These are phyloP conservation scores for Porphyrio hochstetteri DNA, from an alignment of 2,113 vertebrate species.

Conservation along the genomic window DNA sequence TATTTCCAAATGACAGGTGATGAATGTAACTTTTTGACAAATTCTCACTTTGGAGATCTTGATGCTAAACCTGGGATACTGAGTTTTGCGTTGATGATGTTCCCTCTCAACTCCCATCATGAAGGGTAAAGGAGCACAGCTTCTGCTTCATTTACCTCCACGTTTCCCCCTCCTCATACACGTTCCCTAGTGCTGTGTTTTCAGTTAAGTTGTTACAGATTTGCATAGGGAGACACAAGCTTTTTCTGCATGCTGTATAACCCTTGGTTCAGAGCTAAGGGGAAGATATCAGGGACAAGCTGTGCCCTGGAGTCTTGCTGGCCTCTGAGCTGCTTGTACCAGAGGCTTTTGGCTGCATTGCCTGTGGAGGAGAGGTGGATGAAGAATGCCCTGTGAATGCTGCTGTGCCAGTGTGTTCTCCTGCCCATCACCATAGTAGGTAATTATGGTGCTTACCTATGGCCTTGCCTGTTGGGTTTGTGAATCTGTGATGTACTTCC, in stretches of 20 bases:
- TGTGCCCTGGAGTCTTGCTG: neutral
- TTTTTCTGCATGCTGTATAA: neutral
- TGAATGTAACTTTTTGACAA: neutral
- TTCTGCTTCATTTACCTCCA: neutral
- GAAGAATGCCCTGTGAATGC: neutral
- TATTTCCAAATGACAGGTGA: neutral
- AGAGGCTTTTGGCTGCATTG: neutral
- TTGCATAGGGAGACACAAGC: neutral
- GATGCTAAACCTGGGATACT: neutral
- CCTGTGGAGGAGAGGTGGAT: neutral
- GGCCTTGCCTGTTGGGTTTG: neutral
- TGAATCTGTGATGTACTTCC: neutral
- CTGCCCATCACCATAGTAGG: neutral
- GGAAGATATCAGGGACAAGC: neutral
- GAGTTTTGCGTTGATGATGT: fast-evolving
- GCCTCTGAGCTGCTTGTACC: neutral
- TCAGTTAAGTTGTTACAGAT: neutral
- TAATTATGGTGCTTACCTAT: neutral
- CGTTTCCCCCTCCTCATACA: fast-evolving
- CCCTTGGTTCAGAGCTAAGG: neutral
- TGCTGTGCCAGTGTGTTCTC: fast-evolving
- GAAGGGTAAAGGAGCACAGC: neutral
- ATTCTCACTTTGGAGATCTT: neutral
- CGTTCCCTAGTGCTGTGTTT: neutral
- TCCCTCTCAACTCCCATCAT: neutral